Evolutionary conservation across 2,888 invertebrate genomes (phyloP), one percentile per base, ranked within the genome.

Genomic region (Dasysyrphus albostriatus): DNA sequence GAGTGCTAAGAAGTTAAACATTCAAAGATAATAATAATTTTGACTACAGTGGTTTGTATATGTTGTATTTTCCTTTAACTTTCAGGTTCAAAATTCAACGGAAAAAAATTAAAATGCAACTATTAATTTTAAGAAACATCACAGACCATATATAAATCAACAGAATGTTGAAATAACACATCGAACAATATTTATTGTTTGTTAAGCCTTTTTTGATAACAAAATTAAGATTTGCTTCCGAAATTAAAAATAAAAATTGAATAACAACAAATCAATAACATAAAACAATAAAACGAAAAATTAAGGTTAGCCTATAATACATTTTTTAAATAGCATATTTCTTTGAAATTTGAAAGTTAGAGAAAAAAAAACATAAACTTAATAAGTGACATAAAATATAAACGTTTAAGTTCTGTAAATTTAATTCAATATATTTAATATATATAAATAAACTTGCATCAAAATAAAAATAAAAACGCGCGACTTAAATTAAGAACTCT

Each of bases 151-250:
- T 12, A 37, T 16, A 49, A 49, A 49, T 12, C 6, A 6, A 51
- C 51, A 61, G n/a, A 69, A 77, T 59, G 59, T 10, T 77, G 4
- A 51, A 59, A 70, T 77, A 51, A 59, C 16, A 69, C 24, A 69
- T 51, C 34, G 44, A 76, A 58, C 58, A 39, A 16, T 39, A 16
- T 5, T 34, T 77, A n/a, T 44, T 63, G 49, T 77, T 77, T 69
- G 49, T 77, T 70, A 39, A 61, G 51, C 59, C 39, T 67, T 47
- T 75, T 37, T 69, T 42, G 39, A 19, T 19, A 16, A 39, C 8
- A 54, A 63, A 63, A 51, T 19, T 16, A 16, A 39, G 9, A 49
- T 61, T 61, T 49, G 19, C 61, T 59, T 59, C 39, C 37, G 12
- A 39, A 39, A 56, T 16, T n/a, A 24, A 63, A 34, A 47, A 16